These are phyloP conservation scores for Acronicta psi DNA, from an alignment of 2,888 invertebrate genomes.

Conservation along the genomic window DNA sequence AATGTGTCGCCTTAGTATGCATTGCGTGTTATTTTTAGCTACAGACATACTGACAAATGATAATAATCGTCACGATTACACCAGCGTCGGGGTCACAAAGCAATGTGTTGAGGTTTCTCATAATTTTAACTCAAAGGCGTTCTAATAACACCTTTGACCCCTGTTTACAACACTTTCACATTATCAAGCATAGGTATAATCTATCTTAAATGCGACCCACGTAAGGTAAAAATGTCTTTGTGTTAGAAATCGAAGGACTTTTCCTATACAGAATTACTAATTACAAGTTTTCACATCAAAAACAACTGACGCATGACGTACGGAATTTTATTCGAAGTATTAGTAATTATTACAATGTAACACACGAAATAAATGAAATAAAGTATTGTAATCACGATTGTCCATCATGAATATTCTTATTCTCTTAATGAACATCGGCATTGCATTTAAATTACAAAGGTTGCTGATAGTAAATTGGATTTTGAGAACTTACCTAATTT, in stretches of 20 bases:
- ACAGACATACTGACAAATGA: constrained; percentile 10
- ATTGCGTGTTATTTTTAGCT: constrained; percentile 4
- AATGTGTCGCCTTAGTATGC: neutral
- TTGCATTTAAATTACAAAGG: constrained; percentile 17
- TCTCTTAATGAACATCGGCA: constrained; percentile 15
- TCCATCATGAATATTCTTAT: constrained; percentile 41
- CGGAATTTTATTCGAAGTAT: constrained; percentile 16
- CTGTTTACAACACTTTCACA: constrained; percentile 35
- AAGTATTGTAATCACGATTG: constrained; percentile 31
- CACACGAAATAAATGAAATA: constrained; percentile 15
- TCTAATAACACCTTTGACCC: constrained; percentile 33
- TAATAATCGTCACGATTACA: constrained; percentile 9
- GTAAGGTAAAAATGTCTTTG: constrained; percentile 14
- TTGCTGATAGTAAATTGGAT: neutral
- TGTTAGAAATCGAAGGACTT: constrained; percentile 28
- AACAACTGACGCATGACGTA: constrained; percentile 36
- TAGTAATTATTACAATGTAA: constrained; percentile 34
- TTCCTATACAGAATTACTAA: constrained; percentile 27
- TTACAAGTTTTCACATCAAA: constrained; percentile 23
- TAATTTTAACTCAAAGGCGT: constrained; percentile 29
- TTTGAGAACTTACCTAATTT: no score
- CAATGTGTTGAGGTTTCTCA: constrained; percentile 25
- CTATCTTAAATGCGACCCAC: constrained; percentile 8
- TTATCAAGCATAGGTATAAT: constrained; percentile 17
- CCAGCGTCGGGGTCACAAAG: constrained; percentile 5